Conservation (phyloP, 2,797 vertebrate genomes). For the Squalus acanthias region DNA sequence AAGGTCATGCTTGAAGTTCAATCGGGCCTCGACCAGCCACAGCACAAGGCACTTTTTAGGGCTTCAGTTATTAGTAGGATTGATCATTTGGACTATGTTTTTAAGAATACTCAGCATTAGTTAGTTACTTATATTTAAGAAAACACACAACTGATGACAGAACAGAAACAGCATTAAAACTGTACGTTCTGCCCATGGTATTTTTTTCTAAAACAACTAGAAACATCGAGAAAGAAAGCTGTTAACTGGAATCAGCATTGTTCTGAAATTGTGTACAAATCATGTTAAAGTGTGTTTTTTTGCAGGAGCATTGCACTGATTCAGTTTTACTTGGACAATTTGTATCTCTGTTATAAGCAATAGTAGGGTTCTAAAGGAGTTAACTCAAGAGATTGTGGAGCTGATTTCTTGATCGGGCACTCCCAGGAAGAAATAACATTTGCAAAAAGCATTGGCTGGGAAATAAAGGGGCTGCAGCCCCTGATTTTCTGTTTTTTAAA, state of each 20-base stretch:
- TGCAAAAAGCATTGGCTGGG: background rate
- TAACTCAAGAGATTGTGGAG: background rate
- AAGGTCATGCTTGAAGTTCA: background rate
- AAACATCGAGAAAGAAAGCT: background rate
- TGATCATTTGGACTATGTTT: conserved; percentile 10
- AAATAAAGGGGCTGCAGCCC: background rate
- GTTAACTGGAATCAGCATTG: background rate
- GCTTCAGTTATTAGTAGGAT: background rate
- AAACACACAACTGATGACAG: background rate
- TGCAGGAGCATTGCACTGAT: background rate
- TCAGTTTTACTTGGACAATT: background rate
- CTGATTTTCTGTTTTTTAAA: background rate
- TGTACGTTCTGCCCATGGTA: background rate
- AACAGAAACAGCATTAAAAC: background rate
- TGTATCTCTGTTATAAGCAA: background rate
- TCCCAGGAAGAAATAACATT: background rate
- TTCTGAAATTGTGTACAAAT: background rate
- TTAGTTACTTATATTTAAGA: background rate
- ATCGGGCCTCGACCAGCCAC: background rate
- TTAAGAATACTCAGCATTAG: background rate
- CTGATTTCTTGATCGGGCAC: background rate
- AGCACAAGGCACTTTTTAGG: background rate
- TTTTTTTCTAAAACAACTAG: background rate
- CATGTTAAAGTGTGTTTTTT: background rate
- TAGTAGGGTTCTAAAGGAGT: no score